Evolutionary conservation across 2,888 invertebrate species (phyloP), one percentile per base, ranked within the genome.

Genomic region (Acleris laterana): DNA sequence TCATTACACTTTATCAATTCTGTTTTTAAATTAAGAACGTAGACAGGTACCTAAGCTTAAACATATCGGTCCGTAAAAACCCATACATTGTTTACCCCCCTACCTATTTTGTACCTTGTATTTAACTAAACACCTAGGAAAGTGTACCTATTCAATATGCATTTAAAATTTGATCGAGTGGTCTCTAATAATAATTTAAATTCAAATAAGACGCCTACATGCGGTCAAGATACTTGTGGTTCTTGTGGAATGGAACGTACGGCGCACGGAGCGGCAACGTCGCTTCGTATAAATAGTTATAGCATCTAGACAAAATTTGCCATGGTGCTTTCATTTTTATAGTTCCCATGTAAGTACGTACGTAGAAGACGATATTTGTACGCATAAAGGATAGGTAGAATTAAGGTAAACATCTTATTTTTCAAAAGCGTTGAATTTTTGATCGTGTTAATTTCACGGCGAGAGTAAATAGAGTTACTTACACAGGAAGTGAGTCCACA

Each of bases 161-260:
- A 65, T 61, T 60, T 46, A 65, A 65, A 59, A 56, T 53, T 56
- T 65, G 65, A 65, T 61, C 60, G 65, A 61, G 65, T 53, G 63
- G 63, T 46, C 46, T 46, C 38, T 50, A 56, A 58, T 63, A 56
- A 65, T 56, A 65, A 61, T 61, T 61, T 62, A 62, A 66, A 66
- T 66, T 66, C 57, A 57, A 62, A 66, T 62, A 62, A 64, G 55
- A 61, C 62, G 61, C 66, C 66, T 62, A 66, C 66, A 66, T 62
- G 66, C 66, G 66, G 61, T 66, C 62, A 62, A 62, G 62, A 66
- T 61, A 62, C 62, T 66, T 57, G 61, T 52, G 51, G 62, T 57
- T 62, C 61, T 62, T 51, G 56, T 57, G 58, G 58, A 48, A 48
- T 59, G 49, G 58, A 32, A 25, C 32, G 58, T 7, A 49, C 49